Evolutionary conservation across 2,113 vertebrate species (phyloP).

Genomic region (Ceuthmochares aereus): DNA sequence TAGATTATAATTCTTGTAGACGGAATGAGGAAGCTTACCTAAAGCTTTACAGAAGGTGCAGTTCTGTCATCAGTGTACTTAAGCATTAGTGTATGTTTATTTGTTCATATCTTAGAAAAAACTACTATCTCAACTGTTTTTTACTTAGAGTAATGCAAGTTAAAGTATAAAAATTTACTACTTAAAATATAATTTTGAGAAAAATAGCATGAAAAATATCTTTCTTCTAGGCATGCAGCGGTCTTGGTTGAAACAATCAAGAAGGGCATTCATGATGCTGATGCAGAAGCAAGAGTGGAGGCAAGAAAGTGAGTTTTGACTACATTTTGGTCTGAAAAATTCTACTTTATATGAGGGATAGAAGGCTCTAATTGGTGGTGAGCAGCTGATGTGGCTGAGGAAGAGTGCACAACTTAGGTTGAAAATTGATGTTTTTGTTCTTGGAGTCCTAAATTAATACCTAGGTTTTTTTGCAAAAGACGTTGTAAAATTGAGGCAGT

Average conservation of each 20-base stretch:
- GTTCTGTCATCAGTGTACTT: not conserved
- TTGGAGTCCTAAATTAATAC: not conserved
- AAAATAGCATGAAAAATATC: slow-evolving; percentile 19
- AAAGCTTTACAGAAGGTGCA: not conserved
- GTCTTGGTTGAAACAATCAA: slow-evolving; percentile 97
- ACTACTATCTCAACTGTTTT: not conserved
- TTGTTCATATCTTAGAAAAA: not conserved
- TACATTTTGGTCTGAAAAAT: not conserved
- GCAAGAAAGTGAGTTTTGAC: slow-evolving; percentile 90
- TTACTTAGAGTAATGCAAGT: not conserved
- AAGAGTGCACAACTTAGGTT: not conserved
- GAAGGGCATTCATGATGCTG: slow-evolving; percentile 95
- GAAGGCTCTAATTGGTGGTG: not conserved
- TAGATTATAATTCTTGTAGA: not conserved
- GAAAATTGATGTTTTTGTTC: not conserved
- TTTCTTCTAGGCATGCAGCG: slow-evolving; percentile 85
- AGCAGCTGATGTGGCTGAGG: fast-evolving
- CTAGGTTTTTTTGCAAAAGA: not conserved
- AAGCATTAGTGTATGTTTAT: not conserved
- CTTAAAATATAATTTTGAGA: not conserved
- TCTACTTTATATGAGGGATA: not conserved
- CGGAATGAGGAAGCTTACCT: not conserved
- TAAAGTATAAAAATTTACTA: not conserved
- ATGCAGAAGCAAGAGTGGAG: slow-evolving; percentile 95
- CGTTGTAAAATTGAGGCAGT: not conserved